These are phyloP conservation scores for Sinodicranocentrus sp. DNA, from an alignment of 2,888 invertebrate species.

Conservation along the genomic window DNA sequence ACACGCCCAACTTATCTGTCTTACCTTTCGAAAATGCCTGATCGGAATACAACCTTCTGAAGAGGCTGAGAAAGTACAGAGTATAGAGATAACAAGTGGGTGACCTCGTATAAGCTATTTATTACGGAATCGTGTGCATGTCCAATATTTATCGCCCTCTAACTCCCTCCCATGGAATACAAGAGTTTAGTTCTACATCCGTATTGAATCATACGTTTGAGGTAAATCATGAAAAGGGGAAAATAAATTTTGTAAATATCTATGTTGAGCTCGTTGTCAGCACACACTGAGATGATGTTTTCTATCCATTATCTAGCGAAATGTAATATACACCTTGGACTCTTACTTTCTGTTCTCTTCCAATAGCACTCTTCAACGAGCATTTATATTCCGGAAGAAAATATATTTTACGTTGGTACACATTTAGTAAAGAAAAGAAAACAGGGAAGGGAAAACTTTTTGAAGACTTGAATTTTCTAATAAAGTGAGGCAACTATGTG, in stretches of 20 bases:
- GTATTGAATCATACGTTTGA: slow-evolving; percentile 47
- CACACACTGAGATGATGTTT: neutral
- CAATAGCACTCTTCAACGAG: neutral
- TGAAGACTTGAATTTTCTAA: slow-evolving; percentile 46
- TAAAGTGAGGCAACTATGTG: slow-evolving; percentile 22
- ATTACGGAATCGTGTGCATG: too few species aligned
- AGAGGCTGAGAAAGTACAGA: neutral
- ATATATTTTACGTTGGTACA: neutral
- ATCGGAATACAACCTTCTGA: slow-evolving; percentile 33
- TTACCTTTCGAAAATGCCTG: slow-evolving; percentile 23
- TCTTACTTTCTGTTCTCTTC: too few species aligned
- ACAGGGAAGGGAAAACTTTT: slow-evolving; percentile 10
- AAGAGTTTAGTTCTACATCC: too few species aligned
- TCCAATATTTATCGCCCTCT: too few species aligned
- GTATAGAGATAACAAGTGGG: neutral
- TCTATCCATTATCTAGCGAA: slow-evolving; percentile 36
- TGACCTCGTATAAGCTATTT: slow-evolving; percentile 12
- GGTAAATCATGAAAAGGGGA: slow-evolving; percentile 56
- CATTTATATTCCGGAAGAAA: neutral
- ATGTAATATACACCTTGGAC: slow-evolving; percentile 1
- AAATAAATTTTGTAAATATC: slow-evolving; percentile 60
- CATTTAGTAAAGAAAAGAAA: neutral
- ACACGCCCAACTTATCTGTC: slow-evolving; percentile 28
- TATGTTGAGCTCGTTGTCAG: neutral
- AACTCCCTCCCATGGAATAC: too few species aligned